These are phyloP conservation scores for Numenius arquata DNA, from an alignment of 2,113 vertebrate genomes.

Conservation along the genomic window DNA sequence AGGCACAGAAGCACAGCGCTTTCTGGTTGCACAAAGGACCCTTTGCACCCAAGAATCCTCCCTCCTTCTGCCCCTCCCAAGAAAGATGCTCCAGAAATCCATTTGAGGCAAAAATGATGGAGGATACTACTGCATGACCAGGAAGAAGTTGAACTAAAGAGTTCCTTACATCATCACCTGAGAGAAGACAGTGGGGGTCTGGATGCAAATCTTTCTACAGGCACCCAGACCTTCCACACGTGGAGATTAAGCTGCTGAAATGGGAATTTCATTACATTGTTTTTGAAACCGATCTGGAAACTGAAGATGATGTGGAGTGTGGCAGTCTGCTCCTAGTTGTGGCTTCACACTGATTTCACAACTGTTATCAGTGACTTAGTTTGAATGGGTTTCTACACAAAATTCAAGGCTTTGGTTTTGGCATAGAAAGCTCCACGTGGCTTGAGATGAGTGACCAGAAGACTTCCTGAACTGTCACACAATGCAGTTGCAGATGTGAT, in stretches of 20 bases:
- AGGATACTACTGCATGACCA: background rate
- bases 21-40: background rate
- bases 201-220: background rate
- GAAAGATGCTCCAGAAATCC: background rate
- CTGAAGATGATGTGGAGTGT: background rate
- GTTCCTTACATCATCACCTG: background rate
- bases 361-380: rapidly evolving
- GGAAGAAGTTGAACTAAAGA: background rate
- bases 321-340: background rate
- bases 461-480: background rate
- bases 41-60: background rate
- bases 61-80: background rate
- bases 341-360: background rate
- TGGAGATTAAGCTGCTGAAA: background rate
- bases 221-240: background rate
- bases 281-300: background rate
- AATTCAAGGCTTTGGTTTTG: background rate
- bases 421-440: background rate
- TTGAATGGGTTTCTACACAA: background rate
- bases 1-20: background rate
- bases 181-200: background rate
- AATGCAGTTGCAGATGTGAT: background rate
- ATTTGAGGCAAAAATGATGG: background rate
- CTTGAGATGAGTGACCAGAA: background rate
- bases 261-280: background rate